Evolutionary conservation across 35 echinoderm and acorn worm species (phyloP), one percentile per base, ranked within the genome.

Genomic region (Chiridota heheva): DNA sequence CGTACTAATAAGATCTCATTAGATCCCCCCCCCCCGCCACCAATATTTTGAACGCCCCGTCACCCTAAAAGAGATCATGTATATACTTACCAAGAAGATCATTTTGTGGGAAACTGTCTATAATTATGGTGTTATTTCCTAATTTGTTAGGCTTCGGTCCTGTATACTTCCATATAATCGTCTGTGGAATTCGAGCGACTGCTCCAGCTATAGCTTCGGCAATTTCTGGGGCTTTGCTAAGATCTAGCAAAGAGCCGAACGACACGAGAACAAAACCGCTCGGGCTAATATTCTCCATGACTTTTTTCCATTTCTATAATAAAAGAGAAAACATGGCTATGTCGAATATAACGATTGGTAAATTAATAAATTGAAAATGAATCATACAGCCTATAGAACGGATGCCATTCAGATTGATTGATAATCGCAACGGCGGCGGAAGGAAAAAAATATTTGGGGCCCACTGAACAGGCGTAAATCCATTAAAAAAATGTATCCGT

Each of bases 101-200:
- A 49, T 81, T 81, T 66, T 81, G 78, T 1, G 78, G 78, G 59
- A 81, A 65, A 4, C 57, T 40, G 22, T 81, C 33, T 36, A 67
- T 60, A 30, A 81, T 30, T 43, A 65, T 67, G 1, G 78, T 81
- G 66, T 81, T 81, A 25, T 5, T 26, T 12, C 78, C 78, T 10
- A 81, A 40, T 26, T 49, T 49, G 30, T 33, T 32, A 30, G 78
- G 78, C 17, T 57, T 32, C 17, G 63, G 32, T n/a, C 78, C 78
- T 16, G 5, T 67, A 49, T 81, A 81, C 26, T 67, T 63, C 61
- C 57, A 65, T 15, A 81, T 40, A 12, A 81, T 20, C 28, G 57
- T 81, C 59, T 81, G 78, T 42, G 78, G 78, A 7, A 81, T n/a
- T 67, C 59, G 31, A 7, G 78, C 78, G 22, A 81, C 36, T 6